Base-by-base conservation (phyloP, 2,888 invertebrate genomes). In the Bhutanitis thaidina region DNA sequence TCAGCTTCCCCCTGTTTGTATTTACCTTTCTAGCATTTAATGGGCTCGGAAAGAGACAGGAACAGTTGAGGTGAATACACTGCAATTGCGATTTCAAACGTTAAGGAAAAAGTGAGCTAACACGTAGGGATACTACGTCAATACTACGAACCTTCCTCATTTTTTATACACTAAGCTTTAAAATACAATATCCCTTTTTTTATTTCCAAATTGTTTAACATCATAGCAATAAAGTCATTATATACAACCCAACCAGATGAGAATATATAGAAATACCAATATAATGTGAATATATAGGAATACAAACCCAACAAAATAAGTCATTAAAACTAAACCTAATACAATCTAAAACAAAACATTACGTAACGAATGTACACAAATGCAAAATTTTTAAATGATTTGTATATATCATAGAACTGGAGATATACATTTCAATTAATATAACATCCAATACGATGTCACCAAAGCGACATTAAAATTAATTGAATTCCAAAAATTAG, bases 1-100 rank as follows among this genome's bases (percentile, higher is more conserved):
- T 66, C 69, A 64, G 65, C 64, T 68, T 69, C 69, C 78, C 83
- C 76, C 74, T 64, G 55, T 56, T 53, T 61, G 64, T 65, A 59
- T 62, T 66, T 69, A 67, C 61, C 62, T 67, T 65, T 65, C 66
- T 65, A 67, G 60, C 65, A 55, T 62, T 61, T 47, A 43, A 52
- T 48, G 52, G 65, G 62, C 61, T 58, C 58, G 60, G 55, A 60
- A 60, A 67, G 68, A 74, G 65, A 71, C 71, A 62, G 64, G 65
- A 66, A 70, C 62, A 64, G 64, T 67, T 64, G 58, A 76, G 76
- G 77, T 79, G 76, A 81, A 81, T 73, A 78, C 69, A 67, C 73
- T 60, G 62, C 71, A 67, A 77, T 69, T 73, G 66, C 67, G 53
- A 54, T 58, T 55, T 61, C 58, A 63, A 72, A 69, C 61, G 62